These are phyloP conservation scores for Cyphomyrmex costatus DNA, from an alignment of 1,140 invertebrate genomes.

Conservation along the genomic window DNA sequence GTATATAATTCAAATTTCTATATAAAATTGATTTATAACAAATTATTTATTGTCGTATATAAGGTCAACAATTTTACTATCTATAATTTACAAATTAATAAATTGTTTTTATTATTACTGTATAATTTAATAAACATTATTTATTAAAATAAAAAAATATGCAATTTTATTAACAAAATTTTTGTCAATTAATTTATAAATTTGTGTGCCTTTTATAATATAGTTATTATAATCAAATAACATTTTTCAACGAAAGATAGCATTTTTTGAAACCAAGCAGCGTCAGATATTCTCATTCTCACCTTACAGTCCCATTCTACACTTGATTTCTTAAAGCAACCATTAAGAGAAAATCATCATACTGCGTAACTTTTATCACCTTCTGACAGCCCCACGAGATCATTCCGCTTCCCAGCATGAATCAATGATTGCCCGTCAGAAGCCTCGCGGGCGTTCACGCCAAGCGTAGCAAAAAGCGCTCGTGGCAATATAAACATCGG, in stretches of 20 bases:
- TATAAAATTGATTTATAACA: neutral
- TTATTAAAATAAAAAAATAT: neutral
- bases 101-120: neutral
- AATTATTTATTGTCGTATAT: neutral
- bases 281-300: constrained; percentile 31
- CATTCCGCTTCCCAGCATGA: constrained; percentile 51
- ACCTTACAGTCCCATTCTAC: constrained; percentile 8
- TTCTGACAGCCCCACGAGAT: constrained; percentile 44
- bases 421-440: constrained; percentile 65
- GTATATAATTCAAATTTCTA: neutral
- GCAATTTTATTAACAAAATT: neutral
- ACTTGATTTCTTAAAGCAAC: neutral
- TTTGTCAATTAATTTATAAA: neutral
- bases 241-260: constrained; percentile 1
- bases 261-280: constrained; percentile 16
- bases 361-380: constrained; percentile 56
- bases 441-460: constrained; percentile 46
- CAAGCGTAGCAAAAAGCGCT: constrained; percentile 26
- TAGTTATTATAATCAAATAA: neutral
- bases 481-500: constrained; percentile 38
- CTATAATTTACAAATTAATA: neutral
- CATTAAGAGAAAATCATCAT: constrained; percentile 49
- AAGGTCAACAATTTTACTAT: neutral
- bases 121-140: neutral
- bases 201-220: neutral